phyloP scores from a whole-genome alignment of 2,113 vertebrate species.

The Benitochromis conjunctus region DNA sequence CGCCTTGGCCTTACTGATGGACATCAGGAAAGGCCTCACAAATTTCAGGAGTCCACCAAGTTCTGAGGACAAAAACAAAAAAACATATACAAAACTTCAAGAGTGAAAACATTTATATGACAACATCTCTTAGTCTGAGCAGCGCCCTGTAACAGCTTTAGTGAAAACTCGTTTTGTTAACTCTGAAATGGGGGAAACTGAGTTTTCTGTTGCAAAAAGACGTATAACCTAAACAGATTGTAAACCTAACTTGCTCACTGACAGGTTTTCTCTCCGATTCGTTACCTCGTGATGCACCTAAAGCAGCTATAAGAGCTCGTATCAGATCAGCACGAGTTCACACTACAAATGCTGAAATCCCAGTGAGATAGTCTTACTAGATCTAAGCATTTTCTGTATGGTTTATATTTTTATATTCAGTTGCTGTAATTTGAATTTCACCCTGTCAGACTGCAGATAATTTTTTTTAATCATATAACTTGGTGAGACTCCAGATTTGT shows the following conservation, averaged over 20 bases:
- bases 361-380: not conserved
- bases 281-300: not conserved
- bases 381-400: not conserved
- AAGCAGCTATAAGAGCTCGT: not conserved
- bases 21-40: slow-evolving; percentile 95
- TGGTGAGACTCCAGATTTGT: not conserved
- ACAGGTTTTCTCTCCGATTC: not conserved
- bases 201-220: not conserved
- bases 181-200: not conserved
- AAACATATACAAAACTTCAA: not conserved
- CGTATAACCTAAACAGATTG: not conserved
- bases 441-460: accelerated
- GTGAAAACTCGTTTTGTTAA: accelerated
- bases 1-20: slow-evolving; percentile 90
- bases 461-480: not conserved
- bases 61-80: slow-evolving; percentile 67
- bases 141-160: not conserved
- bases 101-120: not conserved
- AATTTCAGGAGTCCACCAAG: slow-evolving; percentile 97
- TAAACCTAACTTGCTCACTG: not conserved
- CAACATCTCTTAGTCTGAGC: not conserved
- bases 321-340: not conserved
- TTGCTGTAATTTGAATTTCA: not conserved
- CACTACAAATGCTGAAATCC: not conserved
- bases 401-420: not conserved